These are phyloP conservation scores for Chrysodeixis includens DNA, from an alignment of 2,888 invertebrate genomes.

Conservation along the genomic window DNA sequence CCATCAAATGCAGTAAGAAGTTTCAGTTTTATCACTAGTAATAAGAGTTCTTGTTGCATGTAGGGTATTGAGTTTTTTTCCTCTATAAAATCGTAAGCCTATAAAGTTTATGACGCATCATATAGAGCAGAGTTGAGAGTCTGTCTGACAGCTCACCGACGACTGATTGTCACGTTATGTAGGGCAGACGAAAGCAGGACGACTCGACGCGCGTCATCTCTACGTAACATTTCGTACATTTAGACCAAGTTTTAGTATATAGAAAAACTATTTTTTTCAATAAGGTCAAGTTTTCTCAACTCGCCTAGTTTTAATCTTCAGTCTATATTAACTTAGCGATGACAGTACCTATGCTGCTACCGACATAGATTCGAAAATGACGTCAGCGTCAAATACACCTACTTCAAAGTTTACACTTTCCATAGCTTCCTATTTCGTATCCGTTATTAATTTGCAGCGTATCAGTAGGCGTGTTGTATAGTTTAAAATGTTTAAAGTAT, in stretches of 20 bases:
- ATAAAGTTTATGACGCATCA: too few species aligned
- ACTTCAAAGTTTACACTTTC: neutral
- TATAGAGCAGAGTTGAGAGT: neutral
- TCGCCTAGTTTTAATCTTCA: neutral
- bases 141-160: neutral
- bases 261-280: neutral
- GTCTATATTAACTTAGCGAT: neutral
- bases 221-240: neutral
- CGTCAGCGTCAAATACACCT: neutral
- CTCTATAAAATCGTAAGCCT: too few species aligned
- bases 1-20: neutral
- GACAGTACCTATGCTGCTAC: neutral
- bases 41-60: too few species aligned
- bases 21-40: neutral
- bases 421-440: neutral
- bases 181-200: conserved; percentile 1
- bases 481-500: neutral
- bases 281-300: neutral
- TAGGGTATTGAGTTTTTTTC: too few species aligned
- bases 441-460: neutral
- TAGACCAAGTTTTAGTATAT: neutral
- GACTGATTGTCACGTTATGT: neutral
- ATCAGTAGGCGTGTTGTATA: neutral
- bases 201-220: neutral
- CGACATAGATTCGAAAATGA: neutral